Conservation (phyloP, 1,140 invertebrate species). For the Drosophila obscura region DNA sequence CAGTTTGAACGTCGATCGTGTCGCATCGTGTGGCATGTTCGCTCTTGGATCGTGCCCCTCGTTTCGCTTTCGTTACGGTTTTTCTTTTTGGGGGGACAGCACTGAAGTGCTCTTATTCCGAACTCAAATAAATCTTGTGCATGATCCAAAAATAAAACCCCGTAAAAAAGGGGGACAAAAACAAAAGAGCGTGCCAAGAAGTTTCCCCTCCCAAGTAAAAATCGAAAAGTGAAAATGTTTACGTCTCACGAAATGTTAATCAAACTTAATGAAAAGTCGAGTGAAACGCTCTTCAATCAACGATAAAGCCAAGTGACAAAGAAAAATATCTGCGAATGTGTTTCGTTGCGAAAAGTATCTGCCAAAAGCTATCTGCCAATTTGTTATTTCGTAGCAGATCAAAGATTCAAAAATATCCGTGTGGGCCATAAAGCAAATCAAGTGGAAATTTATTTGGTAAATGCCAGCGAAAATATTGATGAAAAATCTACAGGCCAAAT, state of each 20-base stretch:
- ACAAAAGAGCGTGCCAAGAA: constrained; percentile 61
- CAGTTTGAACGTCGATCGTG: constrained; percentile 66
- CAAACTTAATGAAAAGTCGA: background rate
- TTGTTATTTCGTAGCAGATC: constrained; percentile 51
- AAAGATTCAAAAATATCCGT: constrained; percentile 45
- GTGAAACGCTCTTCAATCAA: no score
- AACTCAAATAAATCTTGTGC: constrained; percentile 66
- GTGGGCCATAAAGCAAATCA: constrained; percentile 57
- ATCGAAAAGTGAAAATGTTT: constrained; percentile 46
- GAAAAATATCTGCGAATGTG: constrained; percentile 22
- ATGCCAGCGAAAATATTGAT: constrained; percentile 31
- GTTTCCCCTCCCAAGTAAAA: constrained; percentile 30
- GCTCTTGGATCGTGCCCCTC: constrained; percentile 10
- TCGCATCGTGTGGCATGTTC: constrained; percentile 37
- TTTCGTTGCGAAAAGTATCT: no score
- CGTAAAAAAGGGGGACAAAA: constrained; percentile 49
- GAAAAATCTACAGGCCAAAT: constrained; percentile 48
- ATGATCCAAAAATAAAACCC: constrained; percentile 56
- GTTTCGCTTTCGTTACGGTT: background rate
- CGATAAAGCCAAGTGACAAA: no score
- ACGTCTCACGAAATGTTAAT: constrained; percentile 26
- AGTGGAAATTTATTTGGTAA: constrained; percentile 64
- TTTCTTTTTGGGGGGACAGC: constrained; percentile 1
- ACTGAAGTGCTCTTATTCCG: constrained; percentile 17
- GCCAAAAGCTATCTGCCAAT: constrained; percentile 33